Evolutionary conservation across 2,888 invertebrate species (phyloP).

Genomic region (Agonopterix alstromeriana): DNA sequence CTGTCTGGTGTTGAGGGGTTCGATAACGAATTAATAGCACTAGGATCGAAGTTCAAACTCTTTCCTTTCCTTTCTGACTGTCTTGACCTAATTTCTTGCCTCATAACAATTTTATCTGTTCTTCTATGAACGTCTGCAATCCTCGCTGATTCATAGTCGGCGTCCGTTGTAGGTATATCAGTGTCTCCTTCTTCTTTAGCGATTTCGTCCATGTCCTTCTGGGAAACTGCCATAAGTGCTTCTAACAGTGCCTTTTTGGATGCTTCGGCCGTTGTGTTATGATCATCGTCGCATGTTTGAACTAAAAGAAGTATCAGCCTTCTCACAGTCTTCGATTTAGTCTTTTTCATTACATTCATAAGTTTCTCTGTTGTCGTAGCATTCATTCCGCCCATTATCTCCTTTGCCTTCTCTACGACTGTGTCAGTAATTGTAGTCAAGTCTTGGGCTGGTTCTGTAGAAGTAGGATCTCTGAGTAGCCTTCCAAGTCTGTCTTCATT

Average conservation of each 20-base stretch:
- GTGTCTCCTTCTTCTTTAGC: conserved; percentile 50
- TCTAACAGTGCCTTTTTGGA: conserved; percentile 82
- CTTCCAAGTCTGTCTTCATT: conserved; percentile 51
- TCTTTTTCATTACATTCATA: conserved; percentile 89
- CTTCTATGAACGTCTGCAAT: conserved; percentile 36
- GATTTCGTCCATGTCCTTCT: conserved; percentile 71
- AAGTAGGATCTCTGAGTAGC: conserved; percentile 45
- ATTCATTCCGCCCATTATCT: conserved; percentile 86
- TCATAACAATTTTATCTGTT: conserved; percentile 30
- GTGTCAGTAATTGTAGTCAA: conserved; percentile 80
- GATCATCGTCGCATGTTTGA: conserved; percentile 85
- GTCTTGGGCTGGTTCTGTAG: conserved; percentile 74
- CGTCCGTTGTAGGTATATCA: conserved; percentile 31
- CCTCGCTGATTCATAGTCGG: conserved; percentile 32
- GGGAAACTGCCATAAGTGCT: conserved; percentile 81
- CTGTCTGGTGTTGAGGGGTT: conserved; percentile 48
- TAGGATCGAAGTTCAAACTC: conserved; percentile 50
- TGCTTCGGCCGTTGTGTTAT: conserved; percentile 82
- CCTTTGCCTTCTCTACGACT: conserved; percentile 82
- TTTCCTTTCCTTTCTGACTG: conserved; percentile 45
- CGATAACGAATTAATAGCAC: conserved; percentile 54
- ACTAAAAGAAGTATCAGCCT: conserved; percentile 85
- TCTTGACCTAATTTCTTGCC: conserved; percentile 30
- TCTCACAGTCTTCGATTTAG: conserved; percentile 84
- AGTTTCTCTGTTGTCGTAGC: conserved; percentile 84